Conservation (phyloP, 1,140 invertebrate species). For the Diprion similis region DNA sequence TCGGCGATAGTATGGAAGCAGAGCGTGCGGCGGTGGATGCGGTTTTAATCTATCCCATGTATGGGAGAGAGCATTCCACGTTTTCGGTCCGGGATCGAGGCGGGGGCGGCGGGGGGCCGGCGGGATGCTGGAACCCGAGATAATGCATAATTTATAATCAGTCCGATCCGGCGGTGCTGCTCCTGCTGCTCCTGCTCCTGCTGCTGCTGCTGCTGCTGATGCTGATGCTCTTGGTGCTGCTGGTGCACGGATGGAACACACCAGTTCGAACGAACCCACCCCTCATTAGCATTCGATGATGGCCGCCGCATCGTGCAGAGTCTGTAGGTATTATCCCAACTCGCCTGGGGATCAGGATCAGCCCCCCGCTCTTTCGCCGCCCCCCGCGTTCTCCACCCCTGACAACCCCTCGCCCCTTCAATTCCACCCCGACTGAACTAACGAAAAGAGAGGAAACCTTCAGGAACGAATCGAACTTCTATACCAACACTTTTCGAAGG, state of each 20-base stretch:
- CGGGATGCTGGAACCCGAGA: constrained; percentile 32
- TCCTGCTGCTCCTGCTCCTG: constrained; percentile 26
- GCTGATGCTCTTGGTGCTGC: neutral
- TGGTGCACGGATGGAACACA: neutral
- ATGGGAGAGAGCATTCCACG: neutral
- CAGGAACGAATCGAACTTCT: no score
- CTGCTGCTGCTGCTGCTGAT: neutral
- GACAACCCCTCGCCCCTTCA: constrained; percentile 27
- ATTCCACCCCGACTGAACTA: constrained; percentile 21
- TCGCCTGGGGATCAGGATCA: constrained; percentile 27
- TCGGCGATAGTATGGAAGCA: neutral
- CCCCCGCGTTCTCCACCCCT: constrained; percentile 32
- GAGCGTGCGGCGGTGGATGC: neutral
- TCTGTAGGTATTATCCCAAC: constrained; percentile 52
- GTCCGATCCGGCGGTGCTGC: constrained; percentile 48
- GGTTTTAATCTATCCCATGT: constrained; percentile 7
- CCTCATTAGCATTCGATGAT: constrained; percentile 65
- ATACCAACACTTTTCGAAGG: no score
- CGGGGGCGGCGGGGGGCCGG: neutral
- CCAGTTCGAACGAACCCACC: constrained; percentile 40
- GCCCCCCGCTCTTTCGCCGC: constrained; percentile 22
- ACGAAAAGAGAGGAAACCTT: neutral
- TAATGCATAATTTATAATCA: constrained; percentile 65
- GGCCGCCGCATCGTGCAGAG: constrained; percentile 61
- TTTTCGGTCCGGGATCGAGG: neutral